Percentiles rank a stretch among this genome's conserved stretches.
Conservation (phyloP, 2,113 vertebrate species). For the Nibea albiflora region DNA sequence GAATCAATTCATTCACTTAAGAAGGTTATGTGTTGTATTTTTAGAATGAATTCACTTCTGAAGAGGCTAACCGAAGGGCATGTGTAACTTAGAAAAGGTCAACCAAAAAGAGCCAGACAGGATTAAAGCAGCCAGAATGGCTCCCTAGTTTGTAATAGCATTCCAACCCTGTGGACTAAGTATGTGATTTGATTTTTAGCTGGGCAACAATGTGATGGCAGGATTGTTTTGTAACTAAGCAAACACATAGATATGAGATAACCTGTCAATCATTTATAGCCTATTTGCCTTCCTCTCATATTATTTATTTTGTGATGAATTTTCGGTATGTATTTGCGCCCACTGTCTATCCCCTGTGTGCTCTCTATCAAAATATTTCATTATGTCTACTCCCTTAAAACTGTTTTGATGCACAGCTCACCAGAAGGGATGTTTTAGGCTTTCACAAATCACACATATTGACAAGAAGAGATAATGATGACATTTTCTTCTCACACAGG, state of each 20-base stretch:
- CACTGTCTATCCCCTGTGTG: neutral
- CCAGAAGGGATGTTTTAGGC: constrained; percentile 15
- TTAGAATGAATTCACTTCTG: constrained; percentile 43
- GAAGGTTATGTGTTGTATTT: constrained; percentile 20
- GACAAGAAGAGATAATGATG: constrained; percentile 34
- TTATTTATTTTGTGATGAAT: constrained; percentile 31
- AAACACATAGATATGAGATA: constrained; percentile 24
- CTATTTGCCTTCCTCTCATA: constrained; percentile 11
- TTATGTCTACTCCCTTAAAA: constrained; percentile 1
- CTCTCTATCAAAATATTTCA: constrained; percentile 19
- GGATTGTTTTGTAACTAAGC: constrained; percentile 20
- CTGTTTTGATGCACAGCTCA: constrained; percentile 34
- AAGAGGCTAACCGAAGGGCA: constrained; percentile 31
- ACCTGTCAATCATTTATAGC: constrained; percentile 28
- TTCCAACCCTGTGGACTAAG: constrained; percentile 7
- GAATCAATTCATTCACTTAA: constrained; percentile 13
- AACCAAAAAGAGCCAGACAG: constrained; percentile 33
- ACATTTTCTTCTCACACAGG: neutral
- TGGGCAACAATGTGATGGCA: neutral
- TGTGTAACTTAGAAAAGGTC: constrained; percentile 45
- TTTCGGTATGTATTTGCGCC: constrained; percentile 2
- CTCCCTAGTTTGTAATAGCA: constrained; percentile 34
- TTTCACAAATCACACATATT: constrained; percentile 13
- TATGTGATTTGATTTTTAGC: constrained; percentile 56
- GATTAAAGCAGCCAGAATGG: constrained; percentile 12